These are phyloP conservation scores for Hipparchia semele DNA, from an alignment of 2,888 invertebrate species.

Conservation along the genomic window DNA sequence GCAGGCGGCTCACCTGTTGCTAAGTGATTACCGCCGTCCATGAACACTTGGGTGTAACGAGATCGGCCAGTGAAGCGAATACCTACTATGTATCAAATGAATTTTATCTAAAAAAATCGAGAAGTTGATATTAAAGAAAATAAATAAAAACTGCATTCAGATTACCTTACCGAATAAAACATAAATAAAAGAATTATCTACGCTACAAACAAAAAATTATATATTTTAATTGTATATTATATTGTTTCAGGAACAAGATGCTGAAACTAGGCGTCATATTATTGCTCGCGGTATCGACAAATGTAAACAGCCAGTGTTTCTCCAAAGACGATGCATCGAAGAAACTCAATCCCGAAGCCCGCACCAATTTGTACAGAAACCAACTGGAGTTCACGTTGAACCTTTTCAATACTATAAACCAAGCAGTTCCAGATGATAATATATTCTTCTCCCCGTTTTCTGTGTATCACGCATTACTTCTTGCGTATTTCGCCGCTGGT, in stretches of 20 bases:
- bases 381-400: slow-evolving; percentile 87
- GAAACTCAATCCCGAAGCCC: slow-evolving; percentile 69
- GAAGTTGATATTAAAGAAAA: too few relatives aligned
- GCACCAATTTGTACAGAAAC: slow-evolving; percentile 66
- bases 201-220: too few relatives aligned
- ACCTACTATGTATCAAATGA: too few relatives aligned
- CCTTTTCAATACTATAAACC: slow-evolving; percentile 86
- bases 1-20: too few relatives aligned
- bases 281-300: slow-evolving; percentile 53
- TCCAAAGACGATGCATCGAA: slow-evolving; percentile 71
- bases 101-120: too few relatives aligned
- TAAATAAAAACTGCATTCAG: too few relatives aligned
- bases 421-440: slow-evolving; percentile 87
- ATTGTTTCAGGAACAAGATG: slow-evolving; percentile 60
- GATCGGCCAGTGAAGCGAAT: too few relatives aligned
- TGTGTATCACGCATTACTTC: slow-evolving; percentile 89
- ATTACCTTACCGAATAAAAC: too few relatives aligned
- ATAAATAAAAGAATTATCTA: too few relatives aligned
- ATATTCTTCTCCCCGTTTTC: slow-evolving; percentile 95
- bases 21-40: too few relatives aligned
- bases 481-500: slow-evolving; percentile 90
- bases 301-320: slow-evolving; percentile 71
- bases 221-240: background rate
- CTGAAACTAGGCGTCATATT: slow-evolving; percentile 54
- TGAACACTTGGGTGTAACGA: too few relatives aligned